A percentile compares a stretch with the other conserved stretches of the same genome.
Conservation (phyloP, 2,797 vertebrate genomes). For the Hybognathus amarus region DNA sequence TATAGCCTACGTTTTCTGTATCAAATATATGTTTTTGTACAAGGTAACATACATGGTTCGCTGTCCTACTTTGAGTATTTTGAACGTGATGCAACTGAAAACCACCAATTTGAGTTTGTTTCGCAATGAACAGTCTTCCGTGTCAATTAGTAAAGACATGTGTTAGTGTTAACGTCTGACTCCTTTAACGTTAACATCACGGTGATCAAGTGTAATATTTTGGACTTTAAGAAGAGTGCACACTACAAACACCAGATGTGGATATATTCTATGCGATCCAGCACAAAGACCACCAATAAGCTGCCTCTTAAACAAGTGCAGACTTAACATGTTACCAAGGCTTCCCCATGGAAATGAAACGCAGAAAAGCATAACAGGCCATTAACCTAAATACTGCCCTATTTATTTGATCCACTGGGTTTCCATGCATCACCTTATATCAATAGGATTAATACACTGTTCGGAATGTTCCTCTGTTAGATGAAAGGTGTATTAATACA, state of each 20-base stretch:
- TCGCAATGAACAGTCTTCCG: neutral
- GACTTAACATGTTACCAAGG: neutral
- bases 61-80: neutral
- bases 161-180: neutral
- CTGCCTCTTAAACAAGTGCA: neutral
- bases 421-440: neutral
- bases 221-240: neutral
- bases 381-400: constrained; percentile 17
- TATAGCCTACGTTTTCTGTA: neutral
- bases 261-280: neutral
- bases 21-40: neutral
- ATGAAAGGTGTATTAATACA: no score
- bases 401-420: constrained; percentile 8
- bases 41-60: neutral
- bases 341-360: constrained; percentile 1
- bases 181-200: neutral
- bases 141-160: neutral
- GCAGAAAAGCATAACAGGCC: neutral
- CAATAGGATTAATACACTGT: constrained; percentile 2
- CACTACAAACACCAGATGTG: constrained; percentile 2
- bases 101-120: neutral
- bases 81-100: neutral
- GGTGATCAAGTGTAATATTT: neutral
- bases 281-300: neutral
- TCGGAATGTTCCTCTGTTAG: no score